Percentiles rank a stretch among this genome's conserved stretches.
These are phyloP conservation scores for Palythoa grandis DNA, from an alignment of 92 coral and sea anemone species.

Conservation along the genomic window DNA sequence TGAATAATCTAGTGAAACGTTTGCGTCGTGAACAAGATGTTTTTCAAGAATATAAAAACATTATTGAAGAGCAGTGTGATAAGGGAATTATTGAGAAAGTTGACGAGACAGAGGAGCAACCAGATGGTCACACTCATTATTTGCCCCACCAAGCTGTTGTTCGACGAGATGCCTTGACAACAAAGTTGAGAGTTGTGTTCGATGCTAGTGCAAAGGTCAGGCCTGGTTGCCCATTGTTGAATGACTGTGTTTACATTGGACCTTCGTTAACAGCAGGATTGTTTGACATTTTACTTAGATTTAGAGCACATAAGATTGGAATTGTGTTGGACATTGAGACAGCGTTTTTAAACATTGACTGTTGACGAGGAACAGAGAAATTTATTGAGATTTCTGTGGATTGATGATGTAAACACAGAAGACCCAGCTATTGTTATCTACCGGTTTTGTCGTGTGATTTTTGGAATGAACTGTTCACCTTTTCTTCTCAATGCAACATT, in stretches of 20 bases:
- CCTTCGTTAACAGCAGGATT: constrained; percentile 53
- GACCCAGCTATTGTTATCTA: constrained; percentile 45
- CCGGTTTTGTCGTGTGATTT: constrained; percentile 61
- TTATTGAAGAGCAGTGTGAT: background rate
- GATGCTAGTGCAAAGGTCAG: constrained; percentile 34
- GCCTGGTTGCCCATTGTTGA: constrained; percentile 48
- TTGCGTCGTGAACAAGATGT: background rate
- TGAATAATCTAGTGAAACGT: background rate
- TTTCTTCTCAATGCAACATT: constrained; percentile 64
- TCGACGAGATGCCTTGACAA: constrained; percentile 51
- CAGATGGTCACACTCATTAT: constrained; percentile 43
- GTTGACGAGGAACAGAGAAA: constrained; percentile 60
- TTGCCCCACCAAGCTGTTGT: constrained; percentile 64
- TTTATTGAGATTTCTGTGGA: constrained; percentile 62
- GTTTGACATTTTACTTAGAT: constrained; percentile 59
- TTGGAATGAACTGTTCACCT: constrained; percentile 66
- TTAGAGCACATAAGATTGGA: constrained; percentile 56
- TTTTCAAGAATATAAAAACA: background rate
- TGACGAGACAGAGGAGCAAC: background rate
- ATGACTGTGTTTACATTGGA: constrained; percentile 59
- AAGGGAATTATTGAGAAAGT: background rate
- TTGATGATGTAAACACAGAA: constrained; percentile 49
- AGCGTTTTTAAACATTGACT: constrained; percentile 57
- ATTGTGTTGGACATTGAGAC: constrained; percentile 52
- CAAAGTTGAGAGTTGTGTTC: constrained; percentile 39